A percentile compares a stretch with the other conserved stretches of the same genome.
phyloP scores from a whole-genome alignment of 2,888 invertebrate genomes.

The Andrena dorsata region DNA sequence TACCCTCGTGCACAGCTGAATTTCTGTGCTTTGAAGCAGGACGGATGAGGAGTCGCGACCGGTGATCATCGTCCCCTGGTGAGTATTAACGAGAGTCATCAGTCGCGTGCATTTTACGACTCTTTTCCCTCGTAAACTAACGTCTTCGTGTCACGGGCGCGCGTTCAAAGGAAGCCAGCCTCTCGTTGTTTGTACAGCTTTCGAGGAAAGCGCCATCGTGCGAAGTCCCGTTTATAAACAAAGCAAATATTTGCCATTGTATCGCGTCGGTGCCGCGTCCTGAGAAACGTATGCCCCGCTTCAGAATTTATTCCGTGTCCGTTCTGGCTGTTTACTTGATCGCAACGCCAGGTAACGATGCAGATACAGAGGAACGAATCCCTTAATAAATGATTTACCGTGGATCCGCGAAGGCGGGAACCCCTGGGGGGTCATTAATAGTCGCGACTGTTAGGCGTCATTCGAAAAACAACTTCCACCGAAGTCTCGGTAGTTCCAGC shows the following conservation, averaged over 20 bases:
- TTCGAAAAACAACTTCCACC: no score
- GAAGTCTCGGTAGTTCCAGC: no score
- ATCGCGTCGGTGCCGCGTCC: not conserved
- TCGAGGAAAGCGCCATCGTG: conserved; percentile 8
- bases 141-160: conserved; percentile 9
- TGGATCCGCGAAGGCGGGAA: not conserved
- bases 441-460: no score
- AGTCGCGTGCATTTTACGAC: not conserved
- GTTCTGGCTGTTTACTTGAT: conserved; percentile 15
- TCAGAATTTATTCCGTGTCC: conserved; percentile 22
- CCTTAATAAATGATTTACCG: conserved; percentile 17
- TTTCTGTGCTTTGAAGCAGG: not conserved
- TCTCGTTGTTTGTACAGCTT: conserved; percentile 22
- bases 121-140: conserved; percentile 31
- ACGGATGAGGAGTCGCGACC: not conserved
- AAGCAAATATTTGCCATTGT: conserved; percentile 29
- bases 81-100: conserved; percentile 44
- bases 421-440: not conserved
- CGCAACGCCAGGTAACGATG: not conserved
- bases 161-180: conserved; percentile 27
- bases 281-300: conserved; percentile 7
- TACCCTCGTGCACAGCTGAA: not conserved
- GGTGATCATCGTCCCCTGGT: conserved; percentile 38
- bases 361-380: not conserved
- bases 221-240: conserved; percentile 33